Evolutionary conservation across 2,113 vertebrate species (phyloP).

Genomic region (Antechinus flavipes): DNA sequence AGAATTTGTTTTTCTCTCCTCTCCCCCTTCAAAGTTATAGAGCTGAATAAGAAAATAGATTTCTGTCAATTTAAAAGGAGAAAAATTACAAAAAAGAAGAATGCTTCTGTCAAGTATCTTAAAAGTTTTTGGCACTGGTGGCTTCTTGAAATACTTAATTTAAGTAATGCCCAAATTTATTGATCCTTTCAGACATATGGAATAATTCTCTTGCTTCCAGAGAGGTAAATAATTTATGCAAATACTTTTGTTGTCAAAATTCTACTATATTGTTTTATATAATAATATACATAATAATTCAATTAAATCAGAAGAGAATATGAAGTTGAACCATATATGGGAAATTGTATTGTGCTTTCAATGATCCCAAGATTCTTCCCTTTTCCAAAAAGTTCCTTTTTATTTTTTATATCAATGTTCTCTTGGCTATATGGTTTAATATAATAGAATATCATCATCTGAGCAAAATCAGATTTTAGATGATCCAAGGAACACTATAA

Average conservation of each 20-base stretch:
- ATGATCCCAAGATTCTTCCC: not conserved
- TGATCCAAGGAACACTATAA: not conserved
- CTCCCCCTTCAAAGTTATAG: not conserved
- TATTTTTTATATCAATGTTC: not conserved
- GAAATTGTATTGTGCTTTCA: not conserved
- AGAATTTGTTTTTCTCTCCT: not conserved
- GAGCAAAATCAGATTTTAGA: not conserved
- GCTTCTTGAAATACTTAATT: not conserved
- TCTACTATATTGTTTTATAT: too few relatives aligned
- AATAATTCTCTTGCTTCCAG: not conserved
- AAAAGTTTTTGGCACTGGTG: not conserved
- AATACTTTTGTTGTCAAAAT: not conserved
- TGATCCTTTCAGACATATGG: not conserved
- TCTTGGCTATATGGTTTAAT: not conserved
- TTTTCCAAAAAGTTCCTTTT: not conserved
- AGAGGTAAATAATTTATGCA: not conserved
- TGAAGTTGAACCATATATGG: not conserved
- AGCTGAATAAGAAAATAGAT: not conserved
- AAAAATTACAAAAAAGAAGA: not conserved
- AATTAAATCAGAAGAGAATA: not conserved
- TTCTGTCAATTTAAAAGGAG: not conserved
- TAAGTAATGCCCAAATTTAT: not conserved
- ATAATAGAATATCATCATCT: not conserved
- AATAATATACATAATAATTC: not conserved
- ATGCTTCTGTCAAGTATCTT: not conserved